Evolutionary conservation across 2,113 vertebrate genomes (phyloP), one percentile per base, ranked within the genome.

Genomic region (Patagioenas fasciata): DNA sequence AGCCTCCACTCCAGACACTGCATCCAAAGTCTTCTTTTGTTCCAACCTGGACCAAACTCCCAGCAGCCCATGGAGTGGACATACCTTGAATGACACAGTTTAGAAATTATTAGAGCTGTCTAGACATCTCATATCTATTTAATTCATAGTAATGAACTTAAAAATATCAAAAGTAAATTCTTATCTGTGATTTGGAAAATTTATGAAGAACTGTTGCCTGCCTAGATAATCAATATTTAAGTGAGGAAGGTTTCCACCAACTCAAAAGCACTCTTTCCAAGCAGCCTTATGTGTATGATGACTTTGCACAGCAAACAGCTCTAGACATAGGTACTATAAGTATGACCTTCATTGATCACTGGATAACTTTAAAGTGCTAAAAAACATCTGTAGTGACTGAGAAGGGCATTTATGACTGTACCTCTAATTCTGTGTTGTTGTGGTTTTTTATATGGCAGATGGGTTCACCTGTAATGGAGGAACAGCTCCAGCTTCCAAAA

Each of bases 401-500:
- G 28, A 84, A 72, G 15, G 13, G 48, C 18, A 50, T 74, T 66
- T 86, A 44, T 26, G 15, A 69, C 40, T 61, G 20, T 44, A 74
- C 5, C 2, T 88, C 83, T 96, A 92, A 96, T 65, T 78, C 31
- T 13, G 9, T 83, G 24, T 79, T 42, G 44, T 47, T 19, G 44
- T 47, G 44, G 16, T 95, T 73, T 96, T 95, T 91, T 57, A 54
- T 58, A 40, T 75, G 96, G 94, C 36, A 57, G 96, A 94, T 80
- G 96, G 85, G 44, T 95, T 98, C 78, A 89, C 96, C 7, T 98
- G 97, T 91, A 98, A 97, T 0, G 98, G 98, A 26, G 97, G 95
- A 96, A 96, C 94, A 17, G 85, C 96, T 58, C 93, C 98, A 88
- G 85, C 95, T 85, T 98, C 98, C 54, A 97, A 97, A 11, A 98